Evolutionary conservation across 2,113 vertebrate genomes (phyloP), one percentile per base, ranked within the genome.

Genomic region (Micronycteris hirsuta): DNA sequence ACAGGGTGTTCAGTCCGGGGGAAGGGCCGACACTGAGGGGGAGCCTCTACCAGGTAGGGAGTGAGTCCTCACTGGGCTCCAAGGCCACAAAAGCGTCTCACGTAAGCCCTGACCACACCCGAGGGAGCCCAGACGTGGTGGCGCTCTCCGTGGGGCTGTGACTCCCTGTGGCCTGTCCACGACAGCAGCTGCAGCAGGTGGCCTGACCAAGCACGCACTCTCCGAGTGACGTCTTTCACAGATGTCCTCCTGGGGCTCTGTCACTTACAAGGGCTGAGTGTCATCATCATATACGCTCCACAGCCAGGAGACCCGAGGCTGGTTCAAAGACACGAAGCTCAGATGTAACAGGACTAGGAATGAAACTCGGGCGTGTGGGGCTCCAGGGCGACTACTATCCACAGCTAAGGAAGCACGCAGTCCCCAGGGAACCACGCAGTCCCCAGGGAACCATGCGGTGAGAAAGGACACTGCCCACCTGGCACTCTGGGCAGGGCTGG

Each of bases 111-210:
- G 3, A 26, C 26, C 31, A 15, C 15, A 24, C 19, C 28, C 11
- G n/a, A 24, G 26, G 7, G 33, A 93, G 19, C 22, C 56, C 56
- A 80, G 26, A n/a, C 26, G 7, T 9, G 13, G 7, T 9, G 13
- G 6, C 4, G 24, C 6, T 89, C 76, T 36, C 56, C 26, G 12
- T 0, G 17, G 16, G 31, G 3, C 19, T 67, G 26, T 49, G 19
- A 28, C 22, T 36, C 41, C 14, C 56, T 13, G 17, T 15, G 16
- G 78, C 49, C 54, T 17, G 5, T 7, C 8, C 26, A 4, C 0
- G 33, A 28, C 7, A 10, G 26, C 1, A 16, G 19, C 3, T 0
- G 41, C 0, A 1, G 38, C 61, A 86, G 41, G 43, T 3, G 47
- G 38, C 71, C 41, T 3, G 5, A 24, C 0, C 10, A 24, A 16